phyloP scores from a whole-genome alignment of 2,113 vertebrate species.

The Sturnira hondurensis region DNA sequence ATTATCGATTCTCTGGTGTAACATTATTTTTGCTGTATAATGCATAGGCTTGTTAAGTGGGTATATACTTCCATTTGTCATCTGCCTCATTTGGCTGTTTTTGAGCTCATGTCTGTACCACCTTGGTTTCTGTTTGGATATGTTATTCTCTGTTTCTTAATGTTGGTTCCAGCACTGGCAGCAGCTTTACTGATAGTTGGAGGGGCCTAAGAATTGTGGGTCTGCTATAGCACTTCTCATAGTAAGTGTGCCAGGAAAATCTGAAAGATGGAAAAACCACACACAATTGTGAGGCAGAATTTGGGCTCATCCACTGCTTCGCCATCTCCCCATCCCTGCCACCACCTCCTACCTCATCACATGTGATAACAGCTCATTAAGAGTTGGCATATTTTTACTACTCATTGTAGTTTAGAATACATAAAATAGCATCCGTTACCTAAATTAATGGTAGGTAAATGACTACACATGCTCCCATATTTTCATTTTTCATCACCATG shows the following conservation, averaged over 20 bases:
- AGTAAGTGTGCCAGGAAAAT: neutral
- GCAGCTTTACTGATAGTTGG: neutral
- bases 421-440: neutral
- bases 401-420: neutral
- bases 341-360: neutral
- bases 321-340: neutral
- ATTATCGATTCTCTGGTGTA: neutral
- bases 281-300: neutral
- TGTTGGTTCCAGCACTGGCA: neutral
- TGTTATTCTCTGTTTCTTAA: neutral
- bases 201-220: neutral
- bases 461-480: neutral
- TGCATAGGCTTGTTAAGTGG: neutral
- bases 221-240: neutral
- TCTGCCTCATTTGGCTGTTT: neutral
- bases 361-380: neutral
- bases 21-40: neutral
- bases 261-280: neutral
- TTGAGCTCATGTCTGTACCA: neutral
- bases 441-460: neutral
- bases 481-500: neutral
- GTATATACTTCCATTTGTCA: neutral
- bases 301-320: neutral
- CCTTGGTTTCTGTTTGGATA: neutral
- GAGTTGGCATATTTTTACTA: neutral